Base-by-base conservation (phyloP, 2,797 vertebrate genomes). In the Odontamblyopus rebecca region DNA sequence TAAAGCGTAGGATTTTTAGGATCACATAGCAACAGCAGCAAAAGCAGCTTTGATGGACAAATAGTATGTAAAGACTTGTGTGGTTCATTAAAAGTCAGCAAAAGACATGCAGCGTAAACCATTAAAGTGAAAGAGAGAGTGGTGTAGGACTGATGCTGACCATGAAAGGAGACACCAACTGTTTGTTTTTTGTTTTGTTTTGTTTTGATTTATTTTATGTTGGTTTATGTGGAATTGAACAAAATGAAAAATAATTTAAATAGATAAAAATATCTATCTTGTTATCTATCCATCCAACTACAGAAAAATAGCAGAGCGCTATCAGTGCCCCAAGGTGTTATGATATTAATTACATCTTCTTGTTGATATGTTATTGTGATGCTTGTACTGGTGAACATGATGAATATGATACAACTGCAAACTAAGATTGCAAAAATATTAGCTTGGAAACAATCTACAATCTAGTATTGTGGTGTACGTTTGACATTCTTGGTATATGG, bases 1-100 rank as follows among this genome's bases (percentile, higher is more conserved):
- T 82, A 76, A 78, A 75, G 81, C 72, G 7, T 72, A 68, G 78
- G 88, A 83, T 77, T 90, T 92, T 90, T 79, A 85, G 84, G 88
- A 92, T 90, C 87, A 82, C 85, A 79, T 44, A 48, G 72, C 78
- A 48, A 48, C 13, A 72, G 86, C 18, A 76, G 73, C 44, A 19
- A 56, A 23, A 23, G 73, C 69, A 35, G 72, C 89, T 92, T 88
- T 91, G 88, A 93, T 86, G 80, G 91, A 87, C 86, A 87, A 88
- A 53, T 30, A 53, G 65, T 67, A 29, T n/a, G 61, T 35, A 35
- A 38, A 51, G 23, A 15, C 35, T 23, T 7, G 12, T 4, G 13
- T 29, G 23, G 41, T 66, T 66, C 44, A 26, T 65, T 65, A 65
- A 48, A 65, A 27, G 26, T 41, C n/a, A n/a, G 11, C 63, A 50